Evolutionary conservation across 2,113 vertebrate species (phyloP).

Genomic region (Dissostichus mawsoni): DNA sequence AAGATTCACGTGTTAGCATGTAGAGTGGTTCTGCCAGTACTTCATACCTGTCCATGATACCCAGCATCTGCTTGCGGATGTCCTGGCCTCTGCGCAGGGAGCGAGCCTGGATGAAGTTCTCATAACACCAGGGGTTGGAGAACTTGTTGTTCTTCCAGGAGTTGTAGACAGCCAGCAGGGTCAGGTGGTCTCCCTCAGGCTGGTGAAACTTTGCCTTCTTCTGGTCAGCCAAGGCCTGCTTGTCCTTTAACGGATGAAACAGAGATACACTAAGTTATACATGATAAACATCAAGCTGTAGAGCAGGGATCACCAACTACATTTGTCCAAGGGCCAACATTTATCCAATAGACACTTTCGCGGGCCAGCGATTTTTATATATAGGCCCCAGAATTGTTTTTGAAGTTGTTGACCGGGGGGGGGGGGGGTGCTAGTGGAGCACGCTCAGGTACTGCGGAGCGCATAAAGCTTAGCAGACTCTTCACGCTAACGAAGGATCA

Average conservation of each 20-base stretch:
- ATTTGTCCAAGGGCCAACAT: too few relatives aligned
- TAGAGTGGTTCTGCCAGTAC: fast-evolving
- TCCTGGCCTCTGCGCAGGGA: slow-evolving; percentile 95
- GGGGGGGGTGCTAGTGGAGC: too few relatives aligned
- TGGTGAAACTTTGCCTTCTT: slow-evolving; percentile 99
- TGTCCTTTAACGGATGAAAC: slow-evolving; percentile 86
- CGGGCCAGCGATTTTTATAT: too few relatives aligned
- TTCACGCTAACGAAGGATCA: too few relatives aligned
- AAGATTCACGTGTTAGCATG: background rate
- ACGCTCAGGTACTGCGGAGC: too few relatives aligned
- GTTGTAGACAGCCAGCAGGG: slow-evolving; percentile 98
- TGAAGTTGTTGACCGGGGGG: too few relatives aligned
- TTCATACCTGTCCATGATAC: slow-evolving; percentile 96
- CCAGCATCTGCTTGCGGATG: slow-evolving; percentile 99
- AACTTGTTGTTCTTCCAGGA: slow-evolving; percentile 99
- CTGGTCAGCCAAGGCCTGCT: slow-evolving; percentile 97
- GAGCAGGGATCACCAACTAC: too few relatives aligned
- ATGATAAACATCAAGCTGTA: background rate
- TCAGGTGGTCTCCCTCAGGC: slow-evolving; percentile 97
- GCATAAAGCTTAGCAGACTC: too few relatives aligned
- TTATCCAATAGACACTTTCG: too few relatives aligned
- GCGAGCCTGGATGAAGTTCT: slow-evolving; percentile 98
- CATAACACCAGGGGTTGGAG: slow-evolving; percentile 99
- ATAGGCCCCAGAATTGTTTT: too few relatives aligned
- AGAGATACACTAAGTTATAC: background rate